Base-by-base conservation (phyloP, 2,888 invertebrate genomes). In the Ormia ochracea region DNA sequence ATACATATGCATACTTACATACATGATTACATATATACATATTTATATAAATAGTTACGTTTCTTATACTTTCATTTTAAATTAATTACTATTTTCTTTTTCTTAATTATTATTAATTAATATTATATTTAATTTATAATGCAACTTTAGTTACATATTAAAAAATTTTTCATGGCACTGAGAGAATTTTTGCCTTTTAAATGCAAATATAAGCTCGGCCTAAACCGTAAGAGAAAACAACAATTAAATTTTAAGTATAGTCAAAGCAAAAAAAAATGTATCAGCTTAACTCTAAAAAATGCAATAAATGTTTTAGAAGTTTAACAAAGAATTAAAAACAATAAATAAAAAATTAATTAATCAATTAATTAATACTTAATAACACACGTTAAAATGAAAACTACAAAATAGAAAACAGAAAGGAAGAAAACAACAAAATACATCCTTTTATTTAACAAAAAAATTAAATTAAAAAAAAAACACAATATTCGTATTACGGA, bases 161-260 rank as follows among this genome's bases (percentile, higher is more conserved):
- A 74, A 70, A 19, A 58, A 48, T 54, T 80, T 77, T 80, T 80
- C 41, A 63, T 38, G 80, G 80, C 65, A 38, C 48, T 38, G 80
- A 80, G 77, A 56, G 23, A 10, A 74, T 69, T 63, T 74, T 81
- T 79, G 82, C 54, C 65, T 33, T 43, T 72, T 63, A 26, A 59
- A 59, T 38, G 70, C 65, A 75, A 70, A 58, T 65, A 41, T 48
- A 1, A 70, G 69, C 69, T 75, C 72, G 72, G 84, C 81, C 82
- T 58, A 80, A 74, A 82, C 68, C 83, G 87, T 86, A 86, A 87
- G 86, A 87, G 83, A 87, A 84, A 87, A 86, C 86, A 86, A 85
- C 87, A 87, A 87, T 86, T 87, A 87, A 86, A 84, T 86, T 74
- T 45, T 80, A 80, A 79, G 78, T 76, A 72, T 82, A 81, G 78